phyloP scores from a whole-genome alignment of 2,113 vertebrate genomes.

The Ellobius talpinus region DNA sequence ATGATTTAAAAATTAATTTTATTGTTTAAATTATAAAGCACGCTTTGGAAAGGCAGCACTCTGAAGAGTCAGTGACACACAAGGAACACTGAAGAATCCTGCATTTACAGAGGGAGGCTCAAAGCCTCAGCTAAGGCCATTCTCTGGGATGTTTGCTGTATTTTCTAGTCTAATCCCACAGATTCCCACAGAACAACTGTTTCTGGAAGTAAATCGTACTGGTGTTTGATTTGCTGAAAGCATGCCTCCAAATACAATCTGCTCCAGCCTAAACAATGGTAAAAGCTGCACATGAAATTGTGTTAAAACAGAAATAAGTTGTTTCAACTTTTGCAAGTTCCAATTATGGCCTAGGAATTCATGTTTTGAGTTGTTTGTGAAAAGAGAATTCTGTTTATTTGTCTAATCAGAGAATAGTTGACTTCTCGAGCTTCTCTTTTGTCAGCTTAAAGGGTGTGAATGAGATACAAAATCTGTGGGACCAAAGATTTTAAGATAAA shows the following conservation, averaged over 20 bases:
- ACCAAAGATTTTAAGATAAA: neutral
- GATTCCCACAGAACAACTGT: slow-evolving; percentile 1
- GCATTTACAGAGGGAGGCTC: neutral
- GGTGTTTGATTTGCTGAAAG: slow-evolving; percentile 51
- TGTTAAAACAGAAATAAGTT: slow-evolving; percentile 45
- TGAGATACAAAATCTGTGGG: neutral
- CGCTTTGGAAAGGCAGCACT: neutral
- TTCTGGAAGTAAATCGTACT: slow-evolving; percentile 26
- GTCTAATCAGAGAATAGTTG: neutral
- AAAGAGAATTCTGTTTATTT: slow-evolving; percentile 41
- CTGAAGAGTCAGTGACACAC: neutral
- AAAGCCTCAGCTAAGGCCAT: neutral
- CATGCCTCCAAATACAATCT: slow-evolving; percentile 57
- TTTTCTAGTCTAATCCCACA: neutral
- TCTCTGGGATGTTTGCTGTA: neutral
- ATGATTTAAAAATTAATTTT: neutral
- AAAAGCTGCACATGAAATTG: slow-evolving; percentile 8
- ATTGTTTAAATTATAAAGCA: neutral
- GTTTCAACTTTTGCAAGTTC: slow-evolving; percentile 20
- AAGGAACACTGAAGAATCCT: neutral
- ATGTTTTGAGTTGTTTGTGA: neutral
- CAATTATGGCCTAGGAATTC: slow-evolving; percentile 32
- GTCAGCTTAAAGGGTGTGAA: neutral
- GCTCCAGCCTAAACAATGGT: slow-evolving; percentile 18
- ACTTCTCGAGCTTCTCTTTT: neutral